phyloP scores from a whole-genome alignment of 2,113 vertebrate species.

The Anoura caudifer region DNA sequence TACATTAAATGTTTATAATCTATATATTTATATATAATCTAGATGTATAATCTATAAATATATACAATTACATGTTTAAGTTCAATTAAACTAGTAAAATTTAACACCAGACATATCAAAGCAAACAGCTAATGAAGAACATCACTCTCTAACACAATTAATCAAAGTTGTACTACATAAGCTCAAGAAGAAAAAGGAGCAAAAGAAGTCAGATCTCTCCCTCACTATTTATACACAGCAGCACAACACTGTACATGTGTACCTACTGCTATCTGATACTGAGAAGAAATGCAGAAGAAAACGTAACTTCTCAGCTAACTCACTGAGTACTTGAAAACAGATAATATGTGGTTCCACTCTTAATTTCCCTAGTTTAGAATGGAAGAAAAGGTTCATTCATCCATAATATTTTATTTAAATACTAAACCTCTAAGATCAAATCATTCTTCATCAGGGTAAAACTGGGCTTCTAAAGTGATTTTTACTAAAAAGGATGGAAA shows the following conservation, averaged over 20 bases:
- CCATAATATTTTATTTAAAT: slow-evolving; percentile 9
- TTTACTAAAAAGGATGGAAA: not conserved
- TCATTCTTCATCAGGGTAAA: slow-evolving; percentile 23
- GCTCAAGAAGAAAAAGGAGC: slow-evolving; percentile 5
- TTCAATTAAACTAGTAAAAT: slow-evolving; percentile 19
- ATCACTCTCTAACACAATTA: not conserved
- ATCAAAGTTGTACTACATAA: not conserved
- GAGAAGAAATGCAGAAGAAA: not conserved
- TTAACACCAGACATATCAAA: slow-evolving; percentile 7
- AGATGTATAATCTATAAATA: not conserved
- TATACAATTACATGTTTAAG: slow-evolving; percentile 42
- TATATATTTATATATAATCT: not conserved
- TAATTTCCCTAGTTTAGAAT: not conserved
- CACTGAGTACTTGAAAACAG: not conserved
- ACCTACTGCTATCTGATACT: not conserved
- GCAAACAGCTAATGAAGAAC: slow-evolving; percentile 30
- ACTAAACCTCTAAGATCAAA: slow-evolving; percentile 10
- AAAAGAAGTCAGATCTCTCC: not conserved
- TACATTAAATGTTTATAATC: not conserved
- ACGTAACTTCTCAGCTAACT: not conserved
- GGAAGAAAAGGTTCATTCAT: not conserved
- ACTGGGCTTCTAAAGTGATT: not conserved
- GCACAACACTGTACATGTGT: not conserved
- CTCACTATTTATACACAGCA: not conserved
- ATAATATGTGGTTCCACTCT: not conserved